Base-by-base conservation (phyloP, 2,888 invertebrate genomes). In the Theretra japonica region DNA sequence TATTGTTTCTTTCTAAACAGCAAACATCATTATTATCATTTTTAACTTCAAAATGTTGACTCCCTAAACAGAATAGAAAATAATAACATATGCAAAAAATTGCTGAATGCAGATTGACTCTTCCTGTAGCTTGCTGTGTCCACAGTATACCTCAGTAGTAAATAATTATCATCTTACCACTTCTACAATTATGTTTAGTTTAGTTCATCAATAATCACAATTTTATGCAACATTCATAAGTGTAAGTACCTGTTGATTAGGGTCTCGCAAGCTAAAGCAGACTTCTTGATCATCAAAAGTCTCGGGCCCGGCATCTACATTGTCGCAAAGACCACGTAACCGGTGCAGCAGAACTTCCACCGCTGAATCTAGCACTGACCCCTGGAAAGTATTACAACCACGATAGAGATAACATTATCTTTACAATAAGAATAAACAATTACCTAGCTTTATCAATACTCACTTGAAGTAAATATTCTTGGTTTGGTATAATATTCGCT, bases 271-370 rank as follows among this genome's bases (percentile, higher is more conserved):
- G 75, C 97, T 97, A 81, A 98, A 97, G 87, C 97, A 98, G 85
- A 98, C 97, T 95, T 99, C 99, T 86, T 98, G 97, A 88, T 99
- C 99, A 84, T 98, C 96, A 88, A 99, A 99, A 0, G 97, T 96
- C 89, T 99, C 99, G 0, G 98, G 98, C 4, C 97, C 97, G 70
- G 97, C 96, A 83, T 98, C 98, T 1, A 98, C 97, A 92, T 98
- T 98, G 83, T 99, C 99, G 88, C 99, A 99, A 7, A 99, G 95
- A 1, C 99, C 99, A 80, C 98, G 96, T 19, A 99, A 93, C 75
- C 98, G 95, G 86, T 99, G 98, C 19, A 99, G 94, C 41, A 99
- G 94, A 25, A 98, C 97, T 87, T 99, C 98, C 8, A 98, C 98
- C 48, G 98, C 97, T 21, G 97, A 96, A 88, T 99, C 99, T 73